phyloP scores from a whole-genome alignment of 2,888 invertebrate species.

The Diplazon laetatorius region DNA sequence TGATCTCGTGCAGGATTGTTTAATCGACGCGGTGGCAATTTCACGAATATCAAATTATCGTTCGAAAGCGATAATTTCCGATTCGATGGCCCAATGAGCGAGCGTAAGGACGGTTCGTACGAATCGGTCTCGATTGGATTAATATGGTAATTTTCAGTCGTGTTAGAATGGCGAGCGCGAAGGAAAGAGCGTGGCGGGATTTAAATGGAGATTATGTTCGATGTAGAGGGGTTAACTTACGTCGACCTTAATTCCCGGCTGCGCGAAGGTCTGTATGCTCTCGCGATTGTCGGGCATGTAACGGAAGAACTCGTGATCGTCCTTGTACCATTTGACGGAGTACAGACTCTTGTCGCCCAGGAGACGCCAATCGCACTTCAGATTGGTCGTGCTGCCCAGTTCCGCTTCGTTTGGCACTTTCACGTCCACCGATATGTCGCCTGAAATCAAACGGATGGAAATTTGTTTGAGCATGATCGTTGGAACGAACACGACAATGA shows the following conservation, averaged over 20 bases:
- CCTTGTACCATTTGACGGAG: constrained; percentile 79
- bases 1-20: constrained; percentile 52
- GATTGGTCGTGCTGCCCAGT: constrained; percentile 68
- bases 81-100: constrained; percentile 53
- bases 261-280: constrained; percentile 70
- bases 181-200: constrained; percentile 1
- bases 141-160: constrained; percentile 58
- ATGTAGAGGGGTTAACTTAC: constrained; percentile 68
- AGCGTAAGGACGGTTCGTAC: constrained; percentile 9
- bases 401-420: constrained; percentile 74
- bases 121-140: constrained; percentile 62
- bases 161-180: constrained; percentile 8
- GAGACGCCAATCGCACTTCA: constrained; percentile 74
- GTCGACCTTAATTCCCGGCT: constrained; percentile 73
- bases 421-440: constrained; percentile 72
- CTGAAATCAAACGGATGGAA: constrained; percentile 30
- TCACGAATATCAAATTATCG: constrained; percentile 58
- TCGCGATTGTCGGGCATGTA: constrained; percentile 72
- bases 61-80: constrained; percentile 59
- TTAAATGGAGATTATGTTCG: not conserved
- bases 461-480: not conserved
- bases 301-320: constrained; percentile 78
- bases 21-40: constrained; percentile 55
- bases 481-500: not conserved
- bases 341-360: constrained; percentile 70